Evolutionary conservation across 2,888 invertebrate species (phyloP).

Genomic region (Volucella inflata): DNA sequence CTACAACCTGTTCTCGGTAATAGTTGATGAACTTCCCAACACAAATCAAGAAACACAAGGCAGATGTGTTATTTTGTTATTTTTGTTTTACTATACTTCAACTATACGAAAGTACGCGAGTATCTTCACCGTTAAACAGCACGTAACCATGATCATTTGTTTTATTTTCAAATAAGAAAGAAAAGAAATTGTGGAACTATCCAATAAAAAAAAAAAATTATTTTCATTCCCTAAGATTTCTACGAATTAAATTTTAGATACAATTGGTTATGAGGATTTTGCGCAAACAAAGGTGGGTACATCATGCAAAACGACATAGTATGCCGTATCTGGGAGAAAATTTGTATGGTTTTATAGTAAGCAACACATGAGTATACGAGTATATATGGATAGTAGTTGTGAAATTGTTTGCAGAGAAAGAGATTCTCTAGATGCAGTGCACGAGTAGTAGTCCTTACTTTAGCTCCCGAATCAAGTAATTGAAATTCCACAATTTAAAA

Average conservation of each 20-base stretch:
- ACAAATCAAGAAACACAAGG: slow-evolving; percentile 39
- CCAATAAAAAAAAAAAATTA: no score
- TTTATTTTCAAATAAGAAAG: no score
- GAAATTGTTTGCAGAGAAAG: slow-evolving; percentile 13
- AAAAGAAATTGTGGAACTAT: no score
- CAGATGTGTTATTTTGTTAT: slow-evolving; percentile 52
- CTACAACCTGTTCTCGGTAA: slow-evolving; percentile 41
- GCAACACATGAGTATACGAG: no score
- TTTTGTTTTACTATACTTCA: background rate
- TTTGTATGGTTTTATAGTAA: no score
- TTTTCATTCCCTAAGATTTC: no score
- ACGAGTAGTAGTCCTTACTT: slow-evolving; percentile 4
- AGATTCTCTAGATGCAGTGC: background rate
- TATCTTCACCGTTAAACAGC: background rate
- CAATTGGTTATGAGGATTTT: no score
- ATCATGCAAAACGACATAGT: no score
- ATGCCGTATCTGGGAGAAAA: no score
- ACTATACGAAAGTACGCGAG: background rate
- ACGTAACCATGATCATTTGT: background rate
- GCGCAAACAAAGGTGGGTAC: no score
- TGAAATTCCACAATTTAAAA: slow-evolving; percentile 62
- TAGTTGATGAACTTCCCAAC: slow-evolving; percentile 22
- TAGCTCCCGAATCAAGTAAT: slow-evolving; percentile 27
- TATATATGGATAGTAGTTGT: background rate
- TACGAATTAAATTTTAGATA: no score